A percentile compares a stretch with the other conserved stretches of the same genome.
These are phyloP conservation scores for Mesochorus sp. DNA, from an alignment of 2,888 invertebrate genomes.

Conservation along the genomic window DNA sequence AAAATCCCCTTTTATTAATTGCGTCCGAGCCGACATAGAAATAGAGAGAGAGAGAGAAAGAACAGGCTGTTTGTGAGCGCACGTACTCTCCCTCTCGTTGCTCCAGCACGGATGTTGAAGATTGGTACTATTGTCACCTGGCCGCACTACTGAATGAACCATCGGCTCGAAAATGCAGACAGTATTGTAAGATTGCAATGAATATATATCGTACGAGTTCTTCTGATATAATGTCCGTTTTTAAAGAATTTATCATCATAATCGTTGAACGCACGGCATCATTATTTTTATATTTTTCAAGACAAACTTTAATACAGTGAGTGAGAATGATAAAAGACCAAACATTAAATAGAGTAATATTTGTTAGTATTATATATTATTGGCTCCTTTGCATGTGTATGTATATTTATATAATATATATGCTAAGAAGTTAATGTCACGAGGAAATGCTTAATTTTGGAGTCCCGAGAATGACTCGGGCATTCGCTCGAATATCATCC, in stretches of 20 bases:
- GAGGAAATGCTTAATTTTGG: constrained; percentile 49
- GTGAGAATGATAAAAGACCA: no score
- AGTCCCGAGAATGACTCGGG: constrained; percentile 42
- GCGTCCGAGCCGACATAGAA: constrained; percentile 65
- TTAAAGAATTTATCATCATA: no score
- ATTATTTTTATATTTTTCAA: no score
- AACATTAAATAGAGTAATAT: no score
- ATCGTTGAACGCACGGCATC: no score
- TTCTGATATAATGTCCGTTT: not conserved
- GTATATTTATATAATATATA: not conserved
- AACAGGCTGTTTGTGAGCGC: constrained; percentile 27
- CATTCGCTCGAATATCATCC: constrained; percentile 56
- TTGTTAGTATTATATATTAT: no score
- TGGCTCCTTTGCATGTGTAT: not conserved
- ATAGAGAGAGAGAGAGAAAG: constrained; percentile 10
- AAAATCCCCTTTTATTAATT: constrained; percentile 73
- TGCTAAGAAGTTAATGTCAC: constrained; percentile 49
- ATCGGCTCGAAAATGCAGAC: constrained; percentile 62
- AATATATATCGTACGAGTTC: not conserved
- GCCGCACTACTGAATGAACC: not conserved
- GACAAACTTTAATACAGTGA: no score
- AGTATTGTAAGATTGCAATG: constrained; percentile 70
- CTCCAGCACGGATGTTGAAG: constrained; percentile 3
- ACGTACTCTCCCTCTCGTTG: constrained; percentile 4
- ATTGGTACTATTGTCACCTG: constrained; percentile 1